These are phyloP conservation scores for Aeoliscus strigatus DNA, from an alignment of 2,797 vertebrate genomes.

Conservation along the genomic window DNA sequence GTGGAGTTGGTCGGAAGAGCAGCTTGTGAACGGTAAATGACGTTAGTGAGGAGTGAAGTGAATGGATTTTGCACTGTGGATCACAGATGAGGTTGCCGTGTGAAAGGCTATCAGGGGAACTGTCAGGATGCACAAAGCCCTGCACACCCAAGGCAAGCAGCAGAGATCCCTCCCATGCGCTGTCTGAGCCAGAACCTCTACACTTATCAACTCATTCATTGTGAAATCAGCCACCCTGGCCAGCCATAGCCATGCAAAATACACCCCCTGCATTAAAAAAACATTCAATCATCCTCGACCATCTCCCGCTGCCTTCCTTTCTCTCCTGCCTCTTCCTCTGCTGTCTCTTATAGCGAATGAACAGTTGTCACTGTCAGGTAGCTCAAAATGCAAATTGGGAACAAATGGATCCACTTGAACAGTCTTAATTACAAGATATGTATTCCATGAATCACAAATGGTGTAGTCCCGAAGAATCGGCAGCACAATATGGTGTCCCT, in stretches of 20 bases:
- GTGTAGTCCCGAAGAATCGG: slow-evolving; percentile 68
- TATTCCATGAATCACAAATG: slow-evolving; percentile 84
- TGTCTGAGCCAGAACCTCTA: slow-evolving; percentile 60
- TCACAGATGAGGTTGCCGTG: slow-evolving; percentile 36
- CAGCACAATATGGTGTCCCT: slow-evolving; percentile 70
- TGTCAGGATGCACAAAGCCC: slow-evolving; percentile 60
- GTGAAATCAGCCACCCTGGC: slow-evolving; percentile 77
- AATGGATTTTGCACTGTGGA: slow-evolving; percentile 36
- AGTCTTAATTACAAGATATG: slow-evolving; percentile 82
- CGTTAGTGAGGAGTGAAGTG: slow-evolving; percentile 3
- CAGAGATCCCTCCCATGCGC: slow-evolving; percentile 66
- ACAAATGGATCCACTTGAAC: slow-evolving; percentile 77
- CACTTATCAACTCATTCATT: slow-evolving; percentile 79
- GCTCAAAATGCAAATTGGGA: slow-evolving; percentile 73
- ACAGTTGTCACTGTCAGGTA: slow-evolving; percentile 70
- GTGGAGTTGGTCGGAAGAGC: too few species aligned
- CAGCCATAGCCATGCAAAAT: slow-evolving; percentile 75
- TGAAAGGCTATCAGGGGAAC: slow-evolving; percentile 50
- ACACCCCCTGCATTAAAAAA: slow-evolving; percentile 73
- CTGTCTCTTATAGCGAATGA: slow-evolving; percentile 66
- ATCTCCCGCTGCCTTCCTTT: slow-evolving; percentile 56
- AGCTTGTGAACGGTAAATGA: slow-evolving; percentile 11
- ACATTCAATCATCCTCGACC: slow-evolving; percentile 72
- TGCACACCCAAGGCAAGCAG: slow-evolving; percentile 56
- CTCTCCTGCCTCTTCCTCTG: slow-evolving; percentile 22